Evolutionary conservation across 2,113 vertebrate species (phyloP).

Genomic region (Lutjanus erythropterus): DNA sequence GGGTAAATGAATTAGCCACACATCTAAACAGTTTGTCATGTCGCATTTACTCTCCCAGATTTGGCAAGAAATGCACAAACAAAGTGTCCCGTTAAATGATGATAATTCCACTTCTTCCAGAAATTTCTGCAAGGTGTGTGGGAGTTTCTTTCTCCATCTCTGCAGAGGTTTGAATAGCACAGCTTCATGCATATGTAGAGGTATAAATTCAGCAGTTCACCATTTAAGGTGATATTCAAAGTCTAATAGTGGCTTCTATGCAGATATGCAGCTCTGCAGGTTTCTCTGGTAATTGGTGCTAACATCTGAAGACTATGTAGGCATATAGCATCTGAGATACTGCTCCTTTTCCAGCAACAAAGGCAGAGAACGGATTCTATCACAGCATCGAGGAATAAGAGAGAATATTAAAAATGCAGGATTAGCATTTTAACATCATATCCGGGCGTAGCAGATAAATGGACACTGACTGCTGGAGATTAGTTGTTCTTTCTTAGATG

Average conservation of each 20-base stretch:
- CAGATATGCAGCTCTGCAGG: conserved; percentile 57
- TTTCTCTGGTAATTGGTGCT: conserved; percentile 68
- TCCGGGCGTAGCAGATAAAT: conserved; percentile 41
- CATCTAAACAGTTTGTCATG: conserved; percentile 66
- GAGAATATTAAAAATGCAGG: conserved; percentile 54
- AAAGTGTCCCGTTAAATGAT: conserved; percentile 49
- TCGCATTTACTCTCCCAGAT: conserved; percentile 50
- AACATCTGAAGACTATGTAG: conserved; percentile 67
- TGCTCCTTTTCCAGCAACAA: conserved; percentile 42
- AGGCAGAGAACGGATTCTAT: conserved; percentile 31
- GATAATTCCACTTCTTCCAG: conserved; percentile 44
- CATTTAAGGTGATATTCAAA: conserved; percentile 63
- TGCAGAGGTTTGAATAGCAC: conserved; percentile 32
- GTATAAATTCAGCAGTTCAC: conserved; percentile 39
- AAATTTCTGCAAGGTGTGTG: conserved; percentile 53
- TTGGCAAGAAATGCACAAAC: conserved; percentile 44
- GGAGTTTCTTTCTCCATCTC: conserved; percentile 24
- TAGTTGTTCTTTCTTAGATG: conserved; percentile 47
- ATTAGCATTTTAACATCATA: conserved; percentile 68
- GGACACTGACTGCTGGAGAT: conserved; percentile 61
- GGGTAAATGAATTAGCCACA: conserved; percentile 50
- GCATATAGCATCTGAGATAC: conserved; percentile 31
- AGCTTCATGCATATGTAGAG: conserved; percentile 62
- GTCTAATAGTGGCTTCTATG: conserved; percentile 28
- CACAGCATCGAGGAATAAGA: conserved; percentile 35